Evolutionary conservation across 2,888 invertebrate genomes (phyloP).

Genomic region (Endomychus coccineus): DNA sequence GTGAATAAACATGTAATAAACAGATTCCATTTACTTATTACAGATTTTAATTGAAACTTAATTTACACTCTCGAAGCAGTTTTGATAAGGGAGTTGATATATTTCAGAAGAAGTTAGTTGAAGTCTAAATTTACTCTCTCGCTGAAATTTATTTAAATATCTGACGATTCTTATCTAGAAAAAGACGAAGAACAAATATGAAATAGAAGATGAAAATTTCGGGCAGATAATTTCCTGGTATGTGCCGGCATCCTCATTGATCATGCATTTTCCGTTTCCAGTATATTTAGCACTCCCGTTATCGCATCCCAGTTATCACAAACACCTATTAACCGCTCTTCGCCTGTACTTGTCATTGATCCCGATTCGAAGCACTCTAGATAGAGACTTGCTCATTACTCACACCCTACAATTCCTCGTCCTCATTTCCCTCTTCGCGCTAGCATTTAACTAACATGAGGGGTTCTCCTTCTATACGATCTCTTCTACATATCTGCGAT

Average conservation of each 20-base stretch:
- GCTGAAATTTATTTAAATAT: too few species aligned
- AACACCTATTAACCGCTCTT: slow-evolving; percentile 41
- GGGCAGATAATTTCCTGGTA: slow-evolving; percentile 39
- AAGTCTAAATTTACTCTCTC: too few species aligned
- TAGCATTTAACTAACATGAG: slow-evolving; percentile 13
- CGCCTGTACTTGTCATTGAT: slow-evolving; percentile 45
- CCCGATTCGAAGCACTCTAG: slow-evolving; percentile 39
- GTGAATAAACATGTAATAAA: too few species aligned
- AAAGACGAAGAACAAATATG: slow-evolving; percentile 30
- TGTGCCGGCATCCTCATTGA: slow-evolving; percentile 41
- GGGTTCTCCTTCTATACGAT: slow-evolving; percentile 4
- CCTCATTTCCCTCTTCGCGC: slow-evolving; percentile 10
- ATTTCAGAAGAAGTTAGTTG: too few species aligned
- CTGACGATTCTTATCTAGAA: slow-evolving; percentile 12
- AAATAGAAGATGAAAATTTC: slow-evolving; percentile 36
- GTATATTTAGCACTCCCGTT: slow-evolving; percentile 43
- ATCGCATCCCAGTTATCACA: slow-evolving; percentile 44
- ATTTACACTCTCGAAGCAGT: too few species aligned
- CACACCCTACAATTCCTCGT: slow-evolving; percentile 33
- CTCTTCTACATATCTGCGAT: too few species aligned
- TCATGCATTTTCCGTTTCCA: slow-evolving; percentile 46
- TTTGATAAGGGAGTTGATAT: too few species aligned
- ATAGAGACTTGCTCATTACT: slow-evolving; percentile 44
- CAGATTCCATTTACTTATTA: too few species aligned
- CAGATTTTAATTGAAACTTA: too few species aligned